phyloP scores from a whole-genome alignment of 2,113 vertebrate species.

The Forbesichthys agassizii region DNA sequence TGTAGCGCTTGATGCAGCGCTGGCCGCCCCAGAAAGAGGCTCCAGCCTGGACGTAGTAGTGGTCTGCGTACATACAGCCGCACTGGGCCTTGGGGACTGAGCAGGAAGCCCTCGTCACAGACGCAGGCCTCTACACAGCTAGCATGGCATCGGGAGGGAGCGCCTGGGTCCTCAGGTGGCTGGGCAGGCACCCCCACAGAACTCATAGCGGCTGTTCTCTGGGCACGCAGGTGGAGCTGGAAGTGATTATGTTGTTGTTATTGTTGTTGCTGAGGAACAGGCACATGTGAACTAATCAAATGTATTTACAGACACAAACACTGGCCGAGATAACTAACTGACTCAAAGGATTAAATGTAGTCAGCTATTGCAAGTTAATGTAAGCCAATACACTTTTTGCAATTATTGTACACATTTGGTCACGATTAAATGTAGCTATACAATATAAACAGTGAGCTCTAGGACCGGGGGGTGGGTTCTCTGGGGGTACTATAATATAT shows the following conservation, averaged over 20 bases:
- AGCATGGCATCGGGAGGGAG: constrained; percentile 37
- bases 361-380: no score
- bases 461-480: no score
- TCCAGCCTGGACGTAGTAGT: constrained; percentile 33
- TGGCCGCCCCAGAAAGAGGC: constrained; percentile 61
- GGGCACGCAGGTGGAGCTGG: constrained; percentile 44
- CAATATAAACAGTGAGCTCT: no score
- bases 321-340: no score
- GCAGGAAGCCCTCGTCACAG: constrained; percentile 51
- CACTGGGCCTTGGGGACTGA: constrained; percentile 45
- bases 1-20: constrained; percentile 48
- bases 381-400: no score
- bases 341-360: no score
- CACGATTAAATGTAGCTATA: no score
- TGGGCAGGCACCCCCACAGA: constrained; percentile 56
- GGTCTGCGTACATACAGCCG: constrained; percentile 49
- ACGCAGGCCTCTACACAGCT: constrained; percentile 56
- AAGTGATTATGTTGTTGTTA: background rate
- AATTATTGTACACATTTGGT: no score
- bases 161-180: constrained; percentile 52
- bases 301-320: background rate
- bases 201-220: constrained; percentile 61
- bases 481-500: no score
- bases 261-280: background rate
- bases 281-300: background rate